Percentiles rank a stretch among this genome's conserved stretches.
phyloP scores from a whole-genome alignment of 2,797 vertebrate species.

The Staurois parvus region DNA sequence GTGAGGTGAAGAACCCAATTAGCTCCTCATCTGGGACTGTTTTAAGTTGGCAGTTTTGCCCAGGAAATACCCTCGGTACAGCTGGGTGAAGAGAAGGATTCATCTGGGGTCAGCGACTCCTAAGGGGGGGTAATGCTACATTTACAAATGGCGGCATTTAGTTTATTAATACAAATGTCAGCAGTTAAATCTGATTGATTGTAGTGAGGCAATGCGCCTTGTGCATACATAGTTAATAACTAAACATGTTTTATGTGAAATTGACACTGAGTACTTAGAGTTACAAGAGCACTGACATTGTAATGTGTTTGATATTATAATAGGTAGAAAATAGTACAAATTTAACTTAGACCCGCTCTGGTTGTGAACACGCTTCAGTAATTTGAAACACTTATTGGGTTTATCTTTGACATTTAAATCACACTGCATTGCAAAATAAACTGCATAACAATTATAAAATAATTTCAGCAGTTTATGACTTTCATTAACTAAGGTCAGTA shows the following conservation, averaged over 20 bases:
- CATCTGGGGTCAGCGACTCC: too few relatives aligned
- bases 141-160: too few relatives aligned
- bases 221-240: too few relatives aligned
- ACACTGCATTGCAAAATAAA: conserved; percentile 17
- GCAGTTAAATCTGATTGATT: too few relatives aligned
- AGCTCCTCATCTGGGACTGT: too few relatives aligned
- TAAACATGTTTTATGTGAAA: background rate
- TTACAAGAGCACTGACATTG: background rate
- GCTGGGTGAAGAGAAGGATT: too few relatives aligned
- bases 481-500: conserved; percentile 31
- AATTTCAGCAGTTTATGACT: conserved; percentile 41
- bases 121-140: too few relatives aligned
- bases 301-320: background rate
- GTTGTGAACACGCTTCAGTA: conserved; percentile 5
- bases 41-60: too few relatives aligned
- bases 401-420: conserved; percentile 41
- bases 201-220: too few relatives aligned
- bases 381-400: conserved; percentile 17
- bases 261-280: background rate
- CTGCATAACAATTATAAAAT: conserved; percentile 34
- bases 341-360: background rate
- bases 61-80: too few relatives aligned
- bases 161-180: too few relatives aligned
- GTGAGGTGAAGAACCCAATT: too few relatives aligned
- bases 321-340: background rate